Evolutionary conservation across 1,140 invertebrate species (phyloP).

Genomic region (Tetranychus urticae): DNA sequence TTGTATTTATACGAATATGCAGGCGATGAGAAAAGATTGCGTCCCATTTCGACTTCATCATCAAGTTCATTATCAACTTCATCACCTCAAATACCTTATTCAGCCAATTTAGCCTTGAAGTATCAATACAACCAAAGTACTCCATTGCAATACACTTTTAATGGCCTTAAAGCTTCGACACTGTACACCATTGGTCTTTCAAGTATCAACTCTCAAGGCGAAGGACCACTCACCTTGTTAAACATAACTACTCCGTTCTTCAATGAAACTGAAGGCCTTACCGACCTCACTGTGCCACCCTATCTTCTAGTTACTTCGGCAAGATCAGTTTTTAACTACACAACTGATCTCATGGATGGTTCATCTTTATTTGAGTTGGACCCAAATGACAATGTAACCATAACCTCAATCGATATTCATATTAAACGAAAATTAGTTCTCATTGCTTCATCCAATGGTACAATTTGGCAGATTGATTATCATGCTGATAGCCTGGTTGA

Average conservation of each 20-base stretch:
- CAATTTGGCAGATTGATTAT: neutral
- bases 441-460: neutral
- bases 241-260: neutral
- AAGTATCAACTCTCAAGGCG: constrained; percentile 52
- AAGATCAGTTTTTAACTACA: no score
- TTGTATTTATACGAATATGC: constrained; percentile 35
- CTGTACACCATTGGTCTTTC: constrained; percentile 48
- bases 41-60: neutral
- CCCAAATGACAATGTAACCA: neutral
- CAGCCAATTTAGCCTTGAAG: neutral
- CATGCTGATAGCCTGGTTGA: neutral
- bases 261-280: no score
- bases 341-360: no score
- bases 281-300: no score
- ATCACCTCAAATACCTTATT: constrained; percentile 7
- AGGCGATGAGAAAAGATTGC: constrained; percentile 9
- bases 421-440: neutral
- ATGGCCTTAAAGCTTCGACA: constrained; percentile 42
- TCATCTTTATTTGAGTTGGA: no score
- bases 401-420: neutral
- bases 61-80: constrained; percentile 1
- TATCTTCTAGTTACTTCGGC: no score
- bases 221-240: constrained; percentile 36
- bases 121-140: neutral
- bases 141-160: constrained; percentile 41